Conservation (phyloP, 2,888 invertebrate species). For the Neria commutata region DNA sequence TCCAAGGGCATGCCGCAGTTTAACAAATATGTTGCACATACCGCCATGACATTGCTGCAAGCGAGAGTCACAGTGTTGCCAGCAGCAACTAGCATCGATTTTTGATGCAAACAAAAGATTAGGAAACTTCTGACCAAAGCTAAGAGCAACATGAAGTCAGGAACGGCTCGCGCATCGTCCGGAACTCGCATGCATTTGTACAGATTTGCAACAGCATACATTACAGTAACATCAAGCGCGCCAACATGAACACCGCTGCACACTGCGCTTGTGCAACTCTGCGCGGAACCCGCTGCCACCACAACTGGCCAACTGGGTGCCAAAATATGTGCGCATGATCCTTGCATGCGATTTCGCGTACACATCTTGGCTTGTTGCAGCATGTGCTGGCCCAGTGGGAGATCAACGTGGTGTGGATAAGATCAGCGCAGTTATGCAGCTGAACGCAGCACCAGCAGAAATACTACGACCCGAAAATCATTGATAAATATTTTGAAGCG, state of each 20-base stretch:
- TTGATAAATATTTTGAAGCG: too few species aligned
- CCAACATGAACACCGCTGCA: not conserved
- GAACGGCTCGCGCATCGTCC: too few species aligned
- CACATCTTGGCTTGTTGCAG: slow-evolving; percentile 23
- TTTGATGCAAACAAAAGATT: slow-evolving; percentile 25
- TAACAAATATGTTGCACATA: too few species aligned
- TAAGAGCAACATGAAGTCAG: not conserved
- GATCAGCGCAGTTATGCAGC: slow-evolving; percentile 11
- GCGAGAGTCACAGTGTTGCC: too few species aligned
- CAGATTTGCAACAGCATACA: not conserved
- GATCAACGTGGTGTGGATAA: slow-evolving; percentile 15
- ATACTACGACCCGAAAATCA: too few species aligned
- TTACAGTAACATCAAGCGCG: not conserved
- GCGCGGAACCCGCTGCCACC: not conserved
- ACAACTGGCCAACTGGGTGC: too few species aligned
- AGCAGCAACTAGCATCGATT: too few species aligned
- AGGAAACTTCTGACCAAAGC: slow-evolving; percentile 12
- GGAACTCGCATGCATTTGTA: not conserved
- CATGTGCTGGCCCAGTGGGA: slow-evolving; percentile 22
- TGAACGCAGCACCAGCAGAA: not conserved
- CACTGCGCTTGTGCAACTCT: not conserved
- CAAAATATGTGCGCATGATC: too few species aligned
- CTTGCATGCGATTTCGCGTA: slow-evolving; percentile 20
- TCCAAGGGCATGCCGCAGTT: too few species aligned
- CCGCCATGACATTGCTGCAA: too few species aligned